Evolutionary conservation across 1,140 invertebrate genomes (phyloP).

Genomic region (Drosophila asahinai): DNA sequence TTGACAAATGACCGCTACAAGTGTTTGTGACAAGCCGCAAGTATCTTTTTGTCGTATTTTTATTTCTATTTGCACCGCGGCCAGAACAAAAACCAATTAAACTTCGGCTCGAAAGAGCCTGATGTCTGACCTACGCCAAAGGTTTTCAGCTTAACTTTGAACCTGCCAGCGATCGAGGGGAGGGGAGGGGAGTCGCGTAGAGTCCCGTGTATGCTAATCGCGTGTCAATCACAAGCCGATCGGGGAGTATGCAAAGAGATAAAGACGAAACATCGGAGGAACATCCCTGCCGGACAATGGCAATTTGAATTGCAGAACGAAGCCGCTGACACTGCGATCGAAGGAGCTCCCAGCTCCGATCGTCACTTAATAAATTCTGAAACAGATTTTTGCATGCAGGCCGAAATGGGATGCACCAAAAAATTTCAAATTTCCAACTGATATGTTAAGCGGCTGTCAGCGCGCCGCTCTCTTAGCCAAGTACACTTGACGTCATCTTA

Average conservation of each 20-base stretch:
- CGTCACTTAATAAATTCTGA: slow-evolving; percentile 84
- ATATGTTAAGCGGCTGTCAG: slow-evolving; percentile 82
- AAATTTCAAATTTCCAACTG: slow-evolving; percentile 80
- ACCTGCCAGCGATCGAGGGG: slow-evolving; percentile 46
- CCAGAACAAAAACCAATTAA: slow-evolving; percentile 69
- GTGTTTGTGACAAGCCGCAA: slow-evolving; percentile 82
- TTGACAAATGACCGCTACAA: slow-evolving; percentile 80
- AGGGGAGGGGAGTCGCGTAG: not conserved
- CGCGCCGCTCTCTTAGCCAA: slow-evolving; percentile 46
- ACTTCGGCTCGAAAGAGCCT: slow-evolving; percentile 50
- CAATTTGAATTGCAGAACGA: slow-evolving; percentile 80
- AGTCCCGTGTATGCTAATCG: slow-evolving; percentile 67
- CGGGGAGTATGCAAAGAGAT: slow-evolving; percentile 64
- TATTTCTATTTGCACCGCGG: slow-evolving; percentile 58
- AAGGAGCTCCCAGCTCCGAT: slow-evolving; percentile 19
- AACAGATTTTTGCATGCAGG: slow-evolving; percentile 80
- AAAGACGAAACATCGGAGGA: slow-evolving; percentile 31
- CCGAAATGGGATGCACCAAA: slow-evolving; percentile 46
- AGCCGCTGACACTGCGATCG: slow-evolving; percentile 42
- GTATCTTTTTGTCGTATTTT: slow-evolving; percentile 65
- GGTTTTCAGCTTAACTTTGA: slow-evolving; percentile 73
- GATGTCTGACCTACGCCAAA: slow-evolving; percentile 67
- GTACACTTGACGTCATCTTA: slow-evolving; percentile 72
- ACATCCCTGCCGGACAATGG: slow-evolving; percentile 66
- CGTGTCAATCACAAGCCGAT: slow-evolving; percentile 76